phyloP scores from a whole-genome alignment of 2,888 invertebrate genomes.

The Eupithecia subfuscata region DNA sequence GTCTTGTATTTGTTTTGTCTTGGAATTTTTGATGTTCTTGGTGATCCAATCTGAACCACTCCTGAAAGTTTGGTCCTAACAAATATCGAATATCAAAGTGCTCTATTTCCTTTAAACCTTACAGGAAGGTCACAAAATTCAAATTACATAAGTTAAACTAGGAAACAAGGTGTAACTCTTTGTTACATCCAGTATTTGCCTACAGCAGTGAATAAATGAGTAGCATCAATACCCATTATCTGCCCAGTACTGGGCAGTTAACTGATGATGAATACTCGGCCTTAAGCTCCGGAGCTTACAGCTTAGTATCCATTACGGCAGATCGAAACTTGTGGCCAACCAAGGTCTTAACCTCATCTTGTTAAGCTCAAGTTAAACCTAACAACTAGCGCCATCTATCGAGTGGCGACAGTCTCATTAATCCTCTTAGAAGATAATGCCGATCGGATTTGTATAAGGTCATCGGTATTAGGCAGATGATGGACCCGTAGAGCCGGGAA shows the following conservation, averaged over 20 bases:
- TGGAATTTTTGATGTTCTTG: not conserved
- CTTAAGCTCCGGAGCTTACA: not conserved
- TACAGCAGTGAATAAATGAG: not conserved
- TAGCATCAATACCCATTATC: not conserved
- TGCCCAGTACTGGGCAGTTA: not conserved
- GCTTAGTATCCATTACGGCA: not conserved
- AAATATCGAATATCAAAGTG: no score
- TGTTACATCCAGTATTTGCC: not conserved
- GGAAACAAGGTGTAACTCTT: no score
- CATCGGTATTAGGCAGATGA: not conserved
- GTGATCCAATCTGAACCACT: not conserved
- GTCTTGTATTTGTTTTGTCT: no score
- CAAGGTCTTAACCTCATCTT: conserved; percentile 2
- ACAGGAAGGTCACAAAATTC: no score
- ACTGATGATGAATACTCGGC: not conserved
- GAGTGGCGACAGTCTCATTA: conserved; percentile 26
- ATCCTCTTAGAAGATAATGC: conserved; percentile 35
- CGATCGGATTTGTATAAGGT: not conserved
- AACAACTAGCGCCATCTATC: conserved; percentile 26
- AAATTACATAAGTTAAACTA: no score
- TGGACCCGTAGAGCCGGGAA: no score
- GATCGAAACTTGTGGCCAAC: conserved; percentile 1
- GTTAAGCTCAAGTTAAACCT: conserved; percentile 23
- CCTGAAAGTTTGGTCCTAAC: not conserved
- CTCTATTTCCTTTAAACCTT: no score